Conservation (phyloP, 2,888 invertebrate species). For the Pristionchus maxplancki region DNA sequence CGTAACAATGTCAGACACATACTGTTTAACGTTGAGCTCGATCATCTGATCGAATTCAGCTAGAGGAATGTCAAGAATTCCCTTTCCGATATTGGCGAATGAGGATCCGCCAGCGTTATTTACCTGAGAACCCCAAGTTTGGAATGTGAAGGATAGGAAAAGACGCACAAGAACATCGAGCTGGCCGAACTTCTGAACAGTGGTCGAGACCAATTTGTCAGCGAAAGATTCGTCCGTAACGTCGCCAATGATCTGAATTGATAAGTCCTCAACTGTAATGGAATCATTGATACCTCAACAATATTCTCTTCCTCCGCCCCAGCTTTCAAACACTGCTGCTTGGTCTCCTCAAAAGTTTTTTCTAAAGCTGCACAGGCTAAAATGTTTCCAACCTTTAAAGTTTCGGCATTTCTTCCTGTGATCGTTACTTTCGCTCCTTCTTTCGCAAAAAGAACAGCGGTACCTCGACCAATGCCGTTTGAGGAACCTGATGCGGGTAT, state of each 20-base stretch:
- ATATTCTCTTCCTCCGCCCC: neutral
- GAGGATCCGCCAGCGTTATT: neutral
- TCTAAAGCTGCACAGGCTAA: neutral
- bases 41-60: slow-evolving; percentile 14
- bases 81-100: neutral
- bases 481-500: neutral
- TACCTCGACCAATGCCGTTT: neutral
- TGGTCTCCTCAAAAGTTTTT: neutral
- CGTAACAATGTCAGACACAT: too few species aligned
- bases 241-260: neutral
- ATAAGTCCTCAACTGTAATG: neutral
- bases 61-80: neutral
- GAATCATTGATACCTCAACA: neutral
- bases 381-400: neutral
- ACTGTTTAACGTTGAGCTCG: neutral
- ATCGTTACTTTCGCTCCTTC: neutral
- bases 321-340: neutral
- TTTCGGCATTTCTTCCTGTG: neutral
- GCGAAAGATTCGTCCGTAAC: neutral
- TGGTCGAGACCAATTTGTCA: neutral
- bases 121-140: neutral
- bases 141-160: neutral
- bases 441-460: neutral
- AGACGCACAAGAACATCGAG: neutral
- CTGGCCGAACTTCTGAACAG: neutral